A percentile compares a stretch with the other conserved stretches of the same genome.
These are phyloP conservation scores for Escarpia spicata DNA, from an alignment of 2,888 invertebrate genomes.

Conservation along the genomic window DNA sequence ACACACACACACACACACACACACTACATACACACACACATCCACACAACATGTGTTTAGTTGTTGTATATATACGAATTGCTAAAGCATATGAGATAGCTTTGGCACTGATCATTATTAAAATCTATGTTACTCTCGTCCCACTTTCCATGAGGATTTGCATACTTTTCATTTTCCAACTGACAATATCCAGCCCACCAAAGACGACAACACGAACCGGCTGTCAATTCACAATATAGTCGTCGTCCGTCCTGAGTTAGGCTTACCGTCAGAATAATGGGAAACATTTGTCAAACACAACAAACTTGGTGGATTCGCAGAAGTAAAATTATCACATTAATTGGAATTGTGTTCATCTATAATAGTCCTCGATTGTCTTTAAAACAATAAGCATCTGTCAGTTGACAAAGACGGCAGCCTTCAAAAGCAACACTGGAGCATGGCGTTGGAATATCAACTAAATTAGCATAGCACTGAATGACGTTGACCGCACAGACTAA, in stretches of 20 bases:
- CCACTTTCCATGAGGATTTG: not conserved
- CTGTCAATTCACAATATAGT: not conserved
- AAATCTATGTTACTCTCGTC: not conserved
- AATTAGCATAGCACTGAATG: not conserved
- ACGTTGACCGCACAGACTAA: not conserved
- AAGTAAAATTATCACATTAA: slow-evolving; percentile 16
- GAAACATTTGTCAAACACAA: not conserved
- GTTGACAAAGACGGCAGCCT: not conserved
- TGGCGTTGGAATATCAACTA: not conserved
- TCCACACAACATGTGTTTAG: too few species aligned
- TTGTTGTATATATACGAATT: too few species aligned
- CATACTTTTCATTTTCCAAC: not conserved
- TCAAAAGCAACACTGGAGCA: not conserved
- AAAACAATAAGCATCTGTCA: not conserved
- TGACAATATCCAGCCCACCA: not conserved
- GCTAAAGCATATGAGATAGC: too few species aligned
- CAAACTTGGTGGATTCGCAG: not conserved
- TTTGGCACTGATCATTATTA: not conserved
- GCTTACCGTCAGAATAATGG: not conserved
- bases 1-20: too few species aligned
- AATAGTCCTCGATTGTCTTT: not conserved
- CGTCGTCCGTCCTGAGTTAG: not conserved
- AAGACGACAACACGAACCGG: not conserved
- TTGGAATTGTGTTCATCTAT: not conserved
- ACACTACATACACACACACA: too few species aligned